Evolutionary conservation across 2,888 invertebrate genomes (phyloP).

Genomic region (Atherix ibis): DNA sequence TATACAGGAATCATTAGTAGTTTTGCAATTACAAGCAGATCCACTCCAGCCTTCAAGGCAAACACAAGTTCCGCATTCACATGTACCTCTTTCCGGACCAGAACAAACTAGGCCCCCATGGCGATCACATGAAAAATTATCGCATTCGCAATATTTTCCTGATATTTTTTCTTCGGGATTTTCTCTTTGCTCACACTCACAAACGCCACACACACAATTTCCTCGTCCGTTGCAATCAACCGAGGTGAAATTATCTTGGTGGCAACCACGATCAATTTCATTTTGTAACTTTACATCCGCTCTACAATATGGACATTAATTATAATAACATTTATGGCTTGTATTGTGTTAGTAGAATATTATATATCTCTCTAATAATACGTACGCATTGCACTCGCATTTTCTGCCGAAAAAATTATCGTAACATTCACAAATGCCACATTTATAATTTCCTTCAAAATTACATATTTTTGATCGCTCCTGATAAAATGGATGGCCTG

Average conservation of each 20-base stretch:
- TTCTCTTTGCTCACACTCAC: constrained; percentile 48
- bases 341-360: neutral
- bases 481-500: constrained; percentile 42
- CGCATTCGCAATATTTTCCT: constrained; percentile 84
- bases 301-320: constrained; percentile 31
- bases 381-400: constrained; percentile 58
- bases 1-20: constrained; percentile 52
- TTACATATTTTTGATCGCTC: constrained; percentile 51
- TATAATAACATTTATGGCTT: neutral
- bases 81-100: constrained; percentile 57
- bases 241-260: constrained; percentile 46
- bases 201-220: constrained; percentile 65
- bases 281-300: constrained; percentile 29
- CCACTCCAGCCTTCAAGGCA: constrained; percentile 63
- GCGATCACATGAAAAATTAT: constrained; percentile 87
- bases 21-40: constrained; percentile 61
- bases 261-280: constrained; percentile 41
- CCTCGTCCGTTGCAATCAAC: constrained; percentile 65
- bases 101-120: constrained; percentile 60
- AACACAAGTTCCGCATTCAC: constrained; percentile 67
- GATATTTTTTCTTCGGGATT: constrained; percentile 48
- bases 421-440: constrained; percentile 81
- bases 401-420: constrained; percentile 63
- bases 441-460: constrained; percentile 64
- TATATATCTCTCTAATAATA: constrained; percentile 8